phyloP scores from a whole-genome alignment of 2,888 invertebrate species.

The Xestia sexstrigata region DNA sequence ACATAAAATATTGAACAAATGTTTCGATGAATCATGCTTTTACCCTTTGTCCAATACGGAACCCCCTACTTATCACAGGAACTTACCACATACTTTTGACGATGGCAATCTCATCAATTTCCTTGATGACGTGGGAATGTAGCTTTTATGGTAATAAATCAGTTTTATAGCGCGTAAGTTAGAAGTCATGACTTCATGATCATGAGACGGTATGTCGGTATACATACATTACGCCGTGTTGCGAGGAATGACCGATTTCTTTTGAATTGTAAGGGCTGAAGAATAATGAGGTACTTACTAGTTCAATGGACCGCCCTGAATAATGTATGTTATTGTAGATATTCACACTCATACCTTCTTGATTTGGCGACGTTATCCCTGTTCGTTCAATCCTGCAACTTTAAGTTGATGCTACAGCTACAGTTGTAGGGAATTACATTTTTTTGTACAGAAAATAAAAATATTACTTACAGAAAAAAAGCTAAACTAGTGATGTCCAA shows the following conservation, averaged over 20 bases:
- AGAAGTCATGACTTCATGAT: slow-evolving; percentile 23
- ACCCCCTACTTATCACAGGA: slow-evolving; percentile 1
- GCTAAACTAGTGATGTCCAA: slow-evolving; percentile 21
- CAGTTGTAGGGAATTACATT: too few relatives aligned
- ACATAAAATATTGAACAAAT: neutral
- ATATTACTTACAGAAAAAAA: neutral
- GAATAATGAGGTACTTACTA: neutral
- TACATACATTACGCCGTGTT: slow-evolving; percentile 27
- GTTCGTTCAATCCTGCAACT: too few relatives aligned
- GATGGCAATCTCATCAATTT: slow-evolving; percentile 62
- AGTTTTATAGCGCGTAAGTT: slow-evolving; percentile 52
- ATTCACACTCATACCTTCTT: too few relatives aligned
- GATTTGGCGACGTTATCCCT: too few relatives aligned
- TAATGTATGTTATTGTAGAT: neutral
- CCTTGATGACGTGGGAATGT: slow-evolving; percentile 52
- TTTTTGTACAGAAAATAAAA: too few relatives aligned
- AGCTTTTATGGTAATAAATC: slow-evolving; percentile 54
- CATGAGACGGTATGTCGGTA: slow-evolving; percentile 26
- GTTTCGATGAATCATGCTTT: neutral
- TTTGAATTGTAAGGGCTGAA: slow-evolving; percentile 12
- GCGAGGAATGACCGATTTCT: slow-evolving; percentile 25
- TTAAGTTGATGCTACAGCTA: too few relatives aligned
- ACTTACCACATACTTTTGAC: slow-evolving; percentile 29
- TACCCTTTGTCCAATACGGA: slow-evolving; percentile 5
- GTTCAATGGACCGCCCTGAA: neutral